phyloP scores from a whole-genome alignment of 2,113 vertebrate species.

The Oreochromis niloticus region DNA sequence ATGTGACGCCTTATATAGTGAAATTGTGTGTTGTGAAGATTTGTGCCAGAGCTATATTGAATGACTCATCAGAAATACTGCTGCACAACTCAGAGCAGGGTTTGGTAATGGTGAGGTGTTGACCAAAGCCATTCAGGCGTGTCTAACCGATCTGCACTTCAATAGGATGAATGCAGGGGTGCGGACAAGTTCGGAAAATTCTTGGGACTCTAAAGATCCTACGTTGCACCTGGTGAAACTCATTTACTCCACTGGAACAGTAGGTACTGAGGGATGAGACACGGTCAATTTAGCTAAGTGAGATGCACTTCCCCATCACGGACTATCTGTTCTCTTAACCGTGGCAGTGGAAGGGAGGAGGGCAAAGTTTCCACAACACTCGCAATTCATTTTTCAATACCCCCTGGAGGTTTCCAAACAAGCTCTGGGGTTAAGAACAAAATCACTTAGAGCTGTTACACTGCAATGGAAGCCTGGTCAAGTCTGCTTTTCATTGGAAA shows the following conservation, averaged over 20 bases:
- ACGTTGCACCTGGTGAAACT: slow-evolving; percentile 25
- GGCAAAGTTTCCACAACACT: slow-evolving; percentile 32
- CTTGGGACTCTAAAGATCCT: slow-evolving; percentile 1
- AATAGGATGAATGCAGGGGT: slow-evolving; percentile 41
- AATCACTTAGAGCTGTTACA: slow-evolving; percentile 54
- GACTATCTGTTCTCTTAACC: slow-evolving; percentile 4
- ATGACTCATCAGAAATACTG: slow-evolving; percentile 31
- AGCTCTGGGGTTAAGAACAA: slow-evolving; percentile 46
- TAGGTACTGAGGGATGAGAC: slow-evolving; percentile 64
- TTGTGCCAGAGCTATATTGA: neutral
- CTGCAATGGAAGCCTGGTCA: slow-evolving; percentile 39
- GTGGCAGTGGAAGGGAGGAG: neutral
- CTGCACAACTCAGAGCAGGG: neutral
- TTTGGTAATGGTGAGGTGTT: slow-evolving; percentile 20
- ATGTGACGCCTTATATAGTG: neutral
- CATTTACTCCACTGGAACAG: slow-evolving; percentile 43
- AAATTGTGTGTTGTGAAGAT: neutral
- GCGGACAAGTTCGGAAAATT: slow-evolving; percentile 1
- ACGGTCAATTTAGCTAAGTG: slow-evolving; percentile 69
- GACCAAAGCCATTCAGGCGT: slow-evolving; percentile 35
- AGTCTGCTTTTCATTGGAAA: slow-evolving; percentile 64
- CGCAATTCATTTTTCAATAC: slow-evolving; percentile 56
- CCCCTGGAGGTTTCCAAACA: slow-evolving; percentile 55
- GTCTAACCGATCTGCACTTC: slow-evolving; percentile 34
- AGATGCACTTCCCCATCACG: slow-evolving; percentile 14